A percentile compares a stretch with the other conserved stretches of the same genome.
Conservation (phyloP, 2,797 vertebrate genomes). For the Syndactyla subalaris region DNA sequence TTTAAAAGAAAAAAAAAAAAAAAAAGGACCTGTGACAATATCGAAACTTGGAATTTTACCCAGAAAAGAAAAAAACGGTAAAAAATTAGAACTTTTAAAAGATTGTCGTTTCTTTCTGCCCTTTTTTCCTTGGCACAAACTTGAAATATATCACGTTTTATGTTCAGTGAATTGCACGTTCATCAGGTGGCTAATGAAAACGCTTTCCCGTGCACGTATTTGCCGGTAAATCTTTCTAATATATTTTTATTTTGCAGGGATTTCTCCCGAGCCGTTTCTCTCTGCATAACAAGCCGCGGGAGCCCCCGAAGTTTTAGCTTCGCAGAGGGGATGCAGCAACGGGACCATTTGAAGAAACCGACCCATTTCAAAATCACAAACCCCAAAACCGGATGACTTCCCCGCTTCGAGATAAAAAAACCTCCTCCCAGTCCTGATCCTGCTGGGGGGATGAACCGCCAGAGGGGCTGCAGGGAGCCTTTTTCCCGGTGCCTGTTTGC, state of each 20-base stretch:
- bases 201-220: accelerated
- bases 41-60: not conserved
- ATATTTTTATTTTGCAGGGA: not conserved
- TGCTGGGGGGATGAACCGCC: not conserved
- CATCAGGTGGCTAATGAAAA: not conserved
- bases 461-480: not conserved
- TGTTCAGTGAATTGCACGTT: accelerated
- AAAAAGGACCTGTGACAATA: not conserved
- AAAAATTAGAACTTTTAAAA: not conserved
- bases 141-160: not conserved
- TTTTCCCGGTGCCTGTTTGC: not conserved
- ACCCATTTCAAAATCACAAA: not conserved
- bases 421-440: accelerated
- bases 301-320: not conserved
- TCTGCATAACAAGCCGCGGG: not conserved
- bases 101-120: not conserved
- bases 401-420: accelerated
- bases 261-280: not conserved
- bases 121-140: not conserved
- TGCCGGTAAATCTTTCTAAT: accelerated
- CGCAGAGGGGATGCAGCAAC: not conserved
- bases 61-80: accelerated
- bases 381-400: accelerated
- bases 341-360: not conserved
- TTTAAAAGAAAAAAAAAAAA: too few relatives aligned